Evolutionary conservation across 1,140 invertebrate species (phyloP).

Genomic region (Ylistrum balloti): DNA sequence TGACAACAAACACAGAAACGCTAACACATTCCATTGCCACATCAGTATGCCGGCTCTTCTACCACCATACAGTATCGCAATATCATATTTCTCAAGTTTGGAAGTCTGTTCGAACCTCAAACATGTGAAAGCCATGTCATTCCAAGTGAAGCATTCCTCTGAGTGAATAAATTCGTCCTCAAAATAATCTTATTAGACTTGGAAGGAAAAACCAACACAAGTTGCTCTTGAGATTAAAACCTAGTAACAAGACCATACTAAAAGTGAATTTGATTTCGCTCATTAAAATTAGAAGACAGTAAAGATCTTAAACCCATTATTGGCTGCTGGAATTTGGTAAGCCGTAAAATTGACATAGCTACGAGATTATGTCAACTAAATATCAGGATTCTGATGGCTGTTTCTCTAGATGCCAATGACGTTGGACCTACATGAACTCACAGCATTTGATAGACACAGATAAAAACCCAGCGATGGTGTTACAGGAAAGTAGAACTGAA

Average conservation of each 20-base stretch:
- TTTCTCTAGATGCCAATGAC: too few species aligned
- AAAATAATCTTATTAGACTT: slow-evolving; percentile 1
- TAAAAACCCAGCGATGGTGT: too few species aligned
- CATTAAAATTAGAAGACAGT: not conserved
- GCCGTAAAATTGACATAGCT: not conserved
- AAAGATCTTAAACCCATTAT: not conserved
- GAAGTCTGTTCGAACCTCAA: not conserved
- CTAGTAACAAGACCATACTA: not conserved
- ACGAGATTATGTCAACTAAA: not conserved
- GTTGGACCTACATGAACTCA: too few species aligned
- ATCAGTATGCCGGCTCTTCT: not conserved
- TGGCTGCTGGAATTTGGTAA: not conserved
- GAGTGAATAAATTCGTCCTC: not conserved
- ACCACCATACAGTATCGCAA: not conserved
- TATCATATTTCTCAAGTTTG: not conserved
- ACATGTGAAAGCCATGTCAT: not conserved
- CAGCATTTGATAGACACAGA: too few species aligned
- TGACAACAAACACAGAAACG: not conserved
- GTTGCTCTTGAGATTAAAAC: not conserved
- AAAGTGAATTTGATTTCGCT: not conserved
- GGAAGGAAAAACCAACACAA: too few species aligned
- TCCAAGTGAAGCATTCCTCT: slow-evolving; percentile 23
- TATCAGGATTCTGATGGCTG: not conserved
- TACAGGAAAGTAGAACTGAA: too few species aligned
- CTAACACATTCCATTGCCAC: not conserved